Conservation (phyloP, 2,888 invertebrate genomes). For the Habrosyne pyritoides region DNA sequence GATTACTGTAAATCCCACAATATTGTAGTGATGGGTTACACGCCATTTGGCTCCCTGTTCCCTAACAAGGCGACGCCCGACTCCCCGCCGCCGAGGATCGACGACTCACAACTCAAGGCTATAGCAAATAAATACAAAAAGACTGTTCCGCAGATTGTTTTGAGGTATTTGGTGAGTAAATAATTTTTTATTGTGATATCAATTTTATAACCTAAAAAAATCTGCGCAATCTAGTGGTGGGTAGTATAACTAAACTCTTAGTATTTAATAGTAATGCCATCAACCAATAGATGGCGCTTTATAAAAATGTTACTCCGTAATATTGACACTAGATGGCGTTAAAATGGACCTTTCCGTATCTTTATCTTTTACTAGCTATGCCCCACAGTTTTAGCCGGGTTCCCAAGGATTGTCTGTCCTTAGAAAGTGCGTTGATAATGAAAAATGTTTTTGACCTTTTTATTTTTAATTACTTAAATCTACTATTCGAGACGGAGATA, state of each 20-base stretch:
- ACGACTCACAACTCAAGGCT: slow-evolving; percentile 76
- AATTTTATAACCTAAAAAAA: no score
- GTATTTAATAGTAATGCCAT: neutral
- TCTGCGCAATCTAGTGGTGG: neutral
- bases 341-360: no score
- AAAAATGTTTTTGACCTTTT: no score
- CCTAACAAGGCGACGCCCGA: slow-evolving; percentile 70
- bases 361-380: no score
- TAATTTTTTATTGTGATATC: no score
- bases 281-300: neutral
- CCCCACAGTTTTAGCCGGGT: no score
- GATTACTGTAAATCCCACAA: slow-evolving; percentile 86
- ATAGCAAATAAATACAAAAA: slow-evolving; percentile 86
- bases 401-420: no score
- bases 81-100: slow-evolving; percentile 79
- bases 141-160: slow-evolving; percentile 84
- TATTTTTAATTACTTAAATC: no score
- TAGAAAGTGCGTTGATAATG: no score
- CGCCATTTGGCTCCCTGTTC: slow-evolving; percentile 86
- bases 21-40: slow-evolving; percentile 88
- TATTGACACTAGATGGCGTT: neutral
- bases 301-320: neutral
- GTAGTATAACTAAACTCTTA: neutral
- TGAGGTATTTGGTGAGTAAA: slow-evolving; percentile 85
- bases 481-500: no score